Evolutionary conservation across 2,888 invertebrate genomes (phyloP).

Genomic region (Cantharis nigra): DNA sequence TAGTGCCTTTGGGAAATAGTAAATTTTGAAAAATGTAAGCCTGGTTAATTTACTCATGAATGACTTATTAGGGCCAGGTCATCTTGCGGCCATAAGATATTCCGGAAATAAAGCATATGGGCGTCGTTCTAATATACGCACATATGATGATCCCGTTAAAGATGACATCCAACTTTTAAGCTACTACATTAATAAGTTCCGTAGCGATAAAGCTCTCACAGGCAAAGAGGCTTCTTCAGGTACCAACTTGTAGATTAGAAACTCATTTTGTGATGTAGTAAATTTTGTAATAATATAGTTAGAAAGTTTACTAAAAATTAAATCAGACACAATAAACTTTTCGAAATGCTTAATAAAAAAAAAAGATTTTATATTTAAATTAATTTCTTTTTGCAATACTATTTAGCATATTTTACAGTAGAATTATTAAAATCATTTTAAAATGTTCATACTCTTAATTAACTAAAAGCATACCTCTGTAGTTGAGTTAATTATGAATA

Average conservation of each 20-base stretch:
- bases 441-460: background rate
- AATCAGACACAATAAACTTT: background rate
- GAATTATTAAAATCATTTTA: background rate
- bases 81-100: constrained; percentile 83
- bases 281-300: background rate
- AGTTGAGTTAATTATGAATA: background rate
- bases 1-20: constrained; percentile 1
- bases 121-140: constrained; percentile 67
- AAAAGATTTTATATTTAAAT: background rate
- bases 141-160: constrained; percentile 74
- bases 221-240: constrained; percentile 33
- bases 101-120: constrained; percentile 80
- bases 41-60: constrained; percentile 5
- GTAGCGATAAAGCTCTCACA: constrained; percentile 57
- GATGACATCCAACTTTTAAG: constrained; percentile 86
- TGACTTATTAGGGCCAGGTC: constrained; percentile 69
- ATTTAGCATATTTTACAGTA: background rate
- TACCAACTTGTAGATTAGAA: constrained; percentile 15
- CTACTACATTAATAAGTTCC: constrained; percentile 78
- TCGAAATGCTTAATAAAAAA: background rate
- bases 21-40: background rate
- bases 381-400: background rate
- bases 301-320: background rate
- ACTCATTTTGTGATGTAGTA: background rate
- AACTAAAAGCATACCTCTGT: background rate